phyloP scores from a whole-genome alignment of 2,113 vertebrate species.

The Brienomyrus brachyistius region DNA sequence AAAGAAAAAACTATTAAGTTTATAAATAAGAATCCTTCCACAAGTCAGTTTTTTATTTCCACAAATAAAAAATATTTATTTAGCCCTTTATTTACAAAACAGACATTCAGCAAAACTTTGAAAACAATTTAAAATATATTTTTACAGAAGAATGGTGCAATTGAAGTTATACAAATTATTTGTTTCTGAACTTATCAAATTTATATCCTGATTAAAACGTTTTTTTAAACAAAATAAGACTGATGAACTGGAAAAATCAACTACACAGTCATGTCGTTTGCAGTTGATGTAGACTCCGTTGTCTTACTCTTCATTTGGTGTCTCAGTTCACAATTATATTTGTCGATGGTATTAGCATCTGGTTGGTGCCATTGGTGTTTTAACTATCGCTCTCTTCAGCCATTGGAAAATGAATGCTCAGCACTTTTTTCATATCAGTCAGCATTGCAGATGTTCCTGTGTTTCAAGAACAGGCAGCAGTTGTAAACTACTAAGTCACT shows the following conservation, averaged over 20 bases:
- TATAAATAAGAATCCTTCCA: too few relatives aligned
- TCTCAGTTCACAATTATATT: not conserved
- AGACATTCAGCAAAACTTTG: too few relatives aligned
- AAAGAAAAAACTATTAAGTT: too few relatives aligned
- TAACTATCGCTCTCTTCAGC: not conserved
- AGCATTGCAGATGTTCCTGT: not conserved
- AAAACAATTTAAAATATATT: too few relatives aligned
- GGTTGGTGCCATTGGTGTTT: not conserved
- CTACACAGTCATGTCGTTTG: not conserved
- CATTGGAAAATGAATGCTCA: not conserved
- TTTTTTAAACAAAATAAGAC: too few relatives aligned
- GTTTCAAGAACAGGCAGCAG: not conserved
- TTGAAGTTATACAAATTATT: not conserved
- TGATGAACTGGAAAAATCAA: not conserved
- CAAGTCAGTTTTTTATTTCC: too few relatives aligned
- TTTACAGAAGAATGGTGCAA: not conserved
- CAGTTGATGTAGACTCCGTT: not conserved
- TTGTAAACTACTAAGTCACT: not conserved
- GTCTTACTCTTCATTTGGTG: not conserved
- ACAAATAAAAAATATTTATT: too few relatives aligned
- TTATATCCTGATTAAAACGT: not conserved
- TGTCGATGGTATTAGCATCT: not conserved
- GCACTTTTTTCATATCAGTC: not conserved
- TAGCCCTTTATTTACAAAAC: too few relatives aligned
- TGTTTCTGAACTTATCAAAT: not conserved